These are phyloP conservation scores for Paracanthobrama guichenoti DNA, from an alignment of 2,113 vertebrate species.

Conservation along the genomic window DNA sequence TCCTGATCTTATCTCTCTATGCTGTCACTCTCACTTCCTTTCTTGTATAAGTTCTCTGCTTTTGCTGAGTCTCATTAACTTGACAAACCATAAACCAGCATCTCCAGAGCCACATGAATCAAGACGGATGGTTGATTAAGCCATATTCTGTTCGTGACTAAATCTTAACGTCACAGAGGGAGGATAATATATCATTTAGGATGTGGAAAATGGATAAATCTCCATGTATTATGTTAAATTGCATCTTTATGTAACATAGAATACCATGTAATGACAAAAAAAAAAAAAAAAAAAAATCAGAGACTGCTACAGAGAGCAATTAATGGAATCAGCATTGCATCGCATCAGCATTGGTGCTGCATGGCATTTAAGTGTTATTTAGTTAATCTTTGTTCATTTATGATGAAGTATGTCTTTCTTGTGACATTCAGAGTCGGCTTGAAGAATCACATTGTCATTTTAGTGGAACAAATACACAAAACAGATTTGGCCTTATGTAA, in stretches of 20 bases:
- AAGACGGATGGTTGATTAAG: conserved; percentile 27
- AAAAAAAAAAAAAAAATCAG: background rate
- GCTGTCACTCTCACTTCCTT: background rate
- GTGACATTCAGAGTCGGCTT: conserved; percentile 51
- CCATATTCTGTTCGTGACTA: background rate
- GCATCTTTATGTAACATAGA: background rate
- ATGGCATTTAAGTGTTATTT: conserved; percentile 51
- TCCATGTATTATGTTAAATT: background rate
- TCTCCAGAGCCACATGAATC: conserved; percentile 16
- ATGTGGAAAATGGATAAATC: conserved; percentile 30
- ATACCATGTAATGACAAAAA: conserved; percentile 11
- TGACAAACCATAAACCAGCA: background rate
- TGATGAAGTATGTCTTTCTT: conserved; percentile 39
- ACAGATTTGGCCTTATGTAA: conserved; percentile 46
- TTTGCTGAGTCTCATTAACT: conserved; percentile 11
- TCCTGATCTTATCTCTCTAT: background rate
- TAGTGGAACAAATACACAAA: conserved; percentile 49
- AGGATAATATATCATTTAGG: conserved; percentile 26
- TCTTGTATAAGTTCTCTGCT: background rate
- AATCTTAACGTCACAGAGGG: conserved; percentile 19
- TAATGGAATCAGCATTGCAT: background rate
- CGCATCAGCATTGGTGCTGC: conserved; percentile 14
- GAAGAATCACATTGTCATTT: conserved; percentile 51
- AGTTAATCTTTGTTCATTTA: conserved; percentile 37
- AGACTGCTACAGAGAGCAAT: conserved; percentile 12